Conservation (phyloP, 1,140 invertebrate species). For the Hermatobates lingyangjiaoensis region DNA sequence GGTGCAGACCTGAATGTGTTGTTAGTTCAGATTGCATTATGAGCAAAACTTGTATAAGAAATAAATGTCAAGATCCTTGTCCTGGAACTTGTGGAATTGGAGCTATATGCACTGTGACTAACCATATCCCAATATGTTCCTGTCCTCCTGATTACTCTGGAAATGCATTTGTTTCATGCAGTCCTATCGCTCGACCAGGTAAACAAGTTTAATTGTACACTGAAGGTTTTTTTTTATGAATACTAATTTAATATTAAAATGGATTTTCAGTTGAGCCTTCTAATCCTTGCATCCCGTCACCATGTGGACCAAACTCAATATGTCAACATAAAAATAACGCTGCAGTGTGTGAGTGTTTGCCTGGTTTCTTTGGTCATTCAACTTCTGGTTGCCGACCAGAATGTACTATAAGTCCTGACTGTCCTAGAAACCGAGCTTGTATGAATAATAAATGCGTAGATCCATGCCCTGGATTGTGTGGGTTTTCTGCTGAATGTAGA, state of each 20-base stretch:
- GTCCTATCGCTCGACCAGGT: slow-evolving; percentile 29
- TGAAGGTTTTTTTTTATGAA: too few species aligned
- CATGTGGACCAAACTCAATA: slow-evolving; percentile 49
- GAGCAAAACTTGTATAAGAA: slow-evolving; percentile 50
- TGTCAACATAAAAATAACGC: slow-evolving; percentile 39
- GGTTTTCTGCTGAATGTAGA: slow-evolving; percentile 28
- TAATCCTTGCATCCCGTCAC: slow-evolving; percentile 45
- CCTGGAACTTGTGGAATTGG: slow-evolving; percentile 39
- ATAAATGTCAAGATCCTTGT: slow-evolving; percentile 55
- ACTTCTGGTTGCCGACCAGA: slow-evolving; percentile 54
- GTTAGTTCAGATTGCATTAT: slow-evolving; percentile 51
- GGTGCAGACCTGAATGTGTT: slow-evolving; percentile 53
- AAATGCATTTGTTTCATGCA: slow-evolving; percentile 55
- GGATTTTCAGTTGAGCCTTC: slow-evolving; percentile 22
- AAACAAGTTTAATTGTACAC: slow-evolving; percentile 8
- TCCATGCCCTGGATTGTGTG: slow-evolving; percentile 36
- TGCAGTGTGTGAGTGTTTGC: slow-evolving; percentile 53
- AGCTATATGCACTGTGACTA: slow-evolving; percentile 46
- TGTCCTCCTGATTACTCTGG: slow-evolving; percentile 48
- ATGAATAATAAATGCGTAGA: slow-evolving; percentile 57
- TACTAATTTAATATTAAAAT: too few species aligned
- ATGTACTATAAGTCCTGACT: slow-evolving; percentile 54
- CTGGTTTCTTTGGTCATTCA: slow-evolving; percentile 47
- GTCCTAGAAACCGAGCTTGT: slow-evolving; percentile 44
- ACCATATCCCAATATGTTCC: slow-evolving; percentile 61